Evolutionary conservation across 1,140 invertebrate species (phyloP), one percentile per base, ranked within the genome.

Genomic region (Aphaenogaster floridana): DNA sequence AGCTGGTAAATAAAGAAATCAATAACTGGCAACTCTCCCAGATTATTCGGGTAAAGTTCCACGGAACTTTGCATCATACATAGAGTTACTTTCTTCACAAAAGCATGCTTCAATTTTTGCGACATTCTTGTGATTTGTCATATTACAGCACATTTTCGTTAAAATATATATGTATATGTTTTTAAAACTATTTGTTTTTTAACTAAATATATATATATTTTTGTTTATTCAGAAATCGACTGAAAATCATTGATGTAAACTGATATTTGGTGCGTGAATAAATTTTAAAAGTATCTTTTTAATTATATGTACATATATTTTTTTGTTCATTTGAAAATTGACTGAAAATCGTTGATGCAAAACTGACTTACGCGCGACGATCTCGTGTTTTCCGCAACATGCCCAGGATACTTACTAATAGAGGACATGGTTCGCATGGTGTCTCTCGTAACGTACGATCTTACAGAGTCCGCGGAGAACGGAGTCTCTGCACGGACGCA

Each of bases 401-500:
- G 94, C 86, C 88, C 74, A 90, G 48, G 21, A 17, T 93, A 96
- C 97, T 97, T 94, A 98, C 97, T 97, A 97, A 94, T 98, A 98
- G 3, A 98, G 96, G 36, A 98, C 97, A 92, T 98, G 97, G 94
- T 98, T 98, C 59, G 97, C 97, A 89, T 97, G 96, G 92, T 97
- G 97, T 71, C 96, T 96, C 92, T 98, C 97, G 90, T 97, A 98
- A 42, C 97, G 96, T 3, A 98, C 97, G 57, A 96, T 96, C 93
- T 97, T 97, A 93, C 97, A 97, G 8, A 98, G 95, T 7, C 96
- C 95, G 57, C 97, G 96, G 36, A 98, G 95, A 72, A 97, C 96
- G 11, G 97, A 97, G 92, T 98, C 97, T 72, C 97, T 94, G 71
- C 97, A 96, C 64, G 96, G 96, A 45, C 97, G 96, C 86, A 98